These are phyloP conservation scores for Heliothis subflexa DNA, from an alignment of 1,140 invertebrate species.

Conservation along the genomic window DNA sequence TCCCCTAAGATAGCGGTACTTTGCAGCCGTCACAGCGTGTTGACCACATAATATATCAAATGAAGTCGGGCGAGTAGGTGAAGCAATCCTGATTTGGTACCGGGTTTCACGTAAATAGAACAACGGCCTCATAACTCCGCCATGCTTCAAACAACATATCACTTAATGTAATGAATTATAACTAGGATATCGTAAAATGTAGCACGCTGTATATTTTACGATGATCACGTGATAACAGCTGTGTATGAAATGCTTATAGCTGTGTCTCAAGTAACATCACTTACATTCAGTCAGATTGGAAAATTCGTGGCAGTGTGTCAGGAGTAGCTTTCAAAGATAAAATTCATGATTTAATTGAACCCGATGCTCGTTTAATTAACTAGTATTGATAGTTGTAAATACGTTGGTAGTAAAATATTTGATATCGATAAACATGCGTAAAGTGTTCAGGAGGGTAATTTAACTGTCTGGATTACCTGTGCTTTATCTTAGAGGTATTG, in stretches of 20 bases:
- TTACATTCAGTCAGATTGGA: slow-evolving; percentile 67
- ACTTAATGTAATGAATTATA: slow-evolving; percentile 34
- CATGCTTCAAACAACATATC: slow-evolving; percentile 22
- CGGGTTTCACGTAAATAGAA: slow-evolving; percentile 20
- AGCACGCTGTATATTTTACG: slow-evolving; percentile 77
- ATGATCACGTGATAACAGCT: slow-evolving; percentile 72
- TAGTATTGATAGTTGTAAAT: background rate
- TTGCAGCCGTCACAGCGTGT: slow-evolving; percentile 6
- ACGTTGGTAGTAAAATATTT: background rate
- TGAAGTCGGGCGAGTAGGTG: slow-evolving; percentile 14
- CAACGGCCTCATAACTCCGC: slow-evolving; percentile 10
- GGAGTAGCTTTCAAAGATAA: slow-evolving; percentile 38
- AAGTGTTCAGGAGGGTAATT: slow-evolving; percentile 53
- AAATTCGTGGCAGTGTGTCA: slow-evolving; percentile 61
- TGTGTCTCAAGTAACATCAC: slow-evolving; percentile 67
- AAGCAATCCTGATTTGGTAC: slow-evolving; percentile 21
- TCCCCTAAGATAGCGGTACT: slow-evolving; percentile 4
- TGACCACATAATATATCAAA: slow-evolving; percentile 25
- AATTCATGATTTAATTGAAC: slow-evolving; percentile 25
- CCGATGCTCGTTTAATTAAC: slow-evolving; percentile 2
- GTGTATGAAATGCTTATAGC: slow-evolving; percentile 69
- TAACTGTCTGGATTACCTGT: background rate
- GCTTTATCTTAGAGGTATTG: slow-evolving; percentile 8
- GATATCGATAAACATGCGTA: slow-evolving; percentile 50
- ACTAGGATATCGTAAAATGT: slow-evolving; percentile 57